phyloP scores from a whole-genome alignment of 2,113 vertebrate genomes.

The Hypocryptadius cinnamomeus region DNA sequence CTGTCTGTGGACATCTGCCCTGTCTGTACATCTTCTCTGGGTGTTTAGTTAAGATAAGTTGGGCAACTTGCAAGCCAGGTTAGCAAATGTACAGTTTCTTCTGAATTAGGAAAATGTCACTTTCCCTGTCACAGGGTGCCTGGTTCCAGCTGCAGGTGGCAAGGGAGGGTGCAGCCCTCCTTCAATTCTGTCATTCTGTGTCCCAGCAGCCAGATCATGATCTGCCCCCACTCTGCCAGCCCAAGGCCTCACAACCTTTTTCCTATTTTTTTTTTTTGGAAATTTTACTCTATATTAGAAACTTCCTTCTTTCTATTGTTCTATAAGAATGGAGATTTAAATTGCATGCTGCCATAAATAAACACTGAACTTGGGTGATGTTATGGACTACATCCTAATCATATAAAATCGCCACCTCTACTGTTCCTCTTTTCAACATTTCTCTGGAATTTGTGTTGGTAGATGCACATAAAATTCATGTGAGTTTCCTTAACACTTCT shows the following conservation, averaged over 20 bases:
- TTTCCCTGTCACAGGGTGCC: background rate
- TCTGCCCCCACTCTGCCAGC: background rate
- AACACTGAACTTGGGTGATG: fast-evolving
- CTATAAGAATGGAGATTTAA: background rate
- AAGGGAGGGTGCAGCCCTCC: background rate
- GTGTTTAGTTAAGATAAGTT: background rate
- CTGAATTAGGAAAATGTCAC: background rate
- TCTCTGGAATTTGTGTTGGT: background rate
- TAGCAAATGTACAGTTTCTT: background rate
- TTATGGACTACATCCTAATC: background rate
- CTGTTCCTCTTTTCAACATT: background rate
- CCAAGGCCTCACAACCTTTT: background rate
- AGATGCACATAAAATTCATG: background rate
- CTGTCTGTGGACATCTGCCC: background rate
- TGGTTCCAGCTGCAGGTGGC: fast-evolving
- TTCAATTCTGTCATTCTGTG: background rate
- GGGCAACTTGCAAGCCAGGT: background rate
- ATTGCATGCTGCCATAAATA: background rate
- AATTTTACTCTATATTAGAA: background rate
- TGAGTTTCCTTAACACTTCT: background rate
- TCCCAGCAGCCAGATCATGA: background rate
- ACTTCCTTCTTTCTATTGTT: background rate
- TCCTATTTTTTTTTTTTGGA: background rate
- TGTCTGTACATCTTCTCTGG: background rate
- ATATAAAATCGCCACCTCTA: background rate